Percentiles rank a stretch among this genome's conserved stretches.
Evolutionary conservation across 1,140 invertebrate genomes (phyloP).

Genomic region (Meloidogyne hapla): DNA sequence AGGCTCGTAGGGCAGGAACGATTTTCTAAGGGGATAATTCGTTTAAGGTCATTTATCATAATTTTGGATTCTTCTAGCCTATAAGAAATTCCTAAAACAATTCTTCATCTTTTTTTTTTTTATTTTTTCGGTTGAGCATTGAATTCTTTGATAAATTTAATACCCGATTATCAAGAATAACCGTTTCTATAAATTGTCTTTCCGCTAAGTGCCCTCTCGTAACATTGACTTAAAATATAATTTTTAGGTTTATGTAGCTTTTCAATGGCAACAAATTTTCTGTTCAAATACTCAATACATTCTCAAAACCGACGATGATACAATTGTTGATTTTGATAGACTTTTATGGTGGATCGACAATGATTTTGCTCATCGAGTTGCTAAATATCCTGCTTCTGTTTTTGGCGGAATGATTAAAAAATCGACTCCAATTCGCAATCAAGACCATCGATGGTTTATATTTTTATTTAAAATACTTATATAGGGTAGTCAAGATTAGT

Average conservation of each 20-base stretch:
- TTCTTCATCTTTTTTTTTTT: too few relatives aligned
- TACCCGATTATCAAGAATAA: conserved; percentile 3
- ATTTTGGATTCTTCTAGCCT: too few relatives aligned
- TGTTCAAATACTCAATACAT: conserved; percentile 26
- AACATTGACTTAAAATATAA: not conserved
- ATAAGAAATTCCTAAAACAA: too few relatives aligned
- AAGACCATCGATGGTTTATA: conserved; percentile 29
- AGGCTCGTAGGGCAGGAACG: too few relatives aligned
- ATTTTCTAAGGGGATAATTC: too few relatives aligned
- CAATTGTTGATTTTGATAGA: conserved; percentile 32
- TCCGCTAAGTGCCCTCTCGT: not conserved
- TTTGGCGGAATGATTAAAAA: conserved; percentile 37
- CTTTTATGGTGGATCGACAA: conserved; percentile 36
- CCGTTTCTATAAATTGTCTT: not conserved
- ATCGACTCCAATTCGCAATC: conserved; percentile 25
- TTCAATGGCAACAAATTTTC: conserved; percentile 31
- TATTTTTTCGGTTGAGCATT: too few relatives aligned
- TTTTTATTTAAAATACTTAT: too few relatives aligned
- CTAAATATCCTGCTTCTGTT: conserved; percentile 5
- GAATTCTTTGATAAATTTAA: too few relatives aligned
- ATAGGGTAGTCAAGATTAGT: too few relatives aligned
- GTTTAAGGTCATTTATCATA: too few relatives aligned
- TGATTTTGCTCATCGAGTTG: conserved; percentile 8
- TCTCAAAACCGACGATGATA: conserved; percentile 36
- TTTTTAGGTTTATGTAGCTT: conserved; percentile 32